Percentiles rank a stretch among this genome's conserved stretches.
These are phyloP conservation scores for Catostylus mosaicus DNA, from an alignment of 30 jellyfish, hydroid and myxozoan species.

Conservation along the genomic window DNA sequence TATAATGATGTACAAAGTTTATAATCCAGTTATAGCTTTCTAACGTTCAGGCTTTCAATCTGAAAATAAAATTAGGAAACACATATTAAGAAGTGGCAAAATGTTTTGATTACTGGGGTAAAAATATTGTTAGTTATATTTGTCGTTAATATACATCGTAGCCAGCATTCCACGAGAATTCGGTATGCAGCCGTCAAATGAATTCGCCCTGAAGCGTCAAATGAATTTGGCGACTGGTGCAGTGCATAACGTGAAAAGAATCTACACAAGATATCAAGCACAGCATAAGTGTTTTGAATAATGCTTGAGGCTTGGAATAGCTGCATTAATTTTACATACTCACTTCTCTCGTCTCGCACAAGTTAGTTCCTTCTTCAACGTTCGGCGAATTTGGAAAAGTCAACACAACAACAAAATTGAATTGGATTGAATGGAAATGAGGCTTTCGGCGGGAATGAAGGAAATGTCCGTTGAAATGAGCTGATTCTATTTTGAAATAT, in stretches of 20 bases:
- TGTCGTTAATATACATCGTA: neutral
- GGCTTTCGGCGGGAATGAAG: neutral
- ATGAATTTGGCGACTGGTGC: neutral
- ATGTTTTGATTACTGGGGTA: neutral
- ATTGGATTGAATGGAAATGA: neutral
- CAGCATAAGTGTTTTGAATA: neutral
- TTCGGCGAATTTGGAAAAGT: neutral
- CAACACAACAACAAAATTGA: neutral
- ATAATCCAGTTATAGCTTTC: neutral
- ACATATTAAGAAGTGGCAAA: neutral
- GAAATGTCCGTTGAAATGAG: neutral
- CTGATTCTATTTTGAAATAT: no score
- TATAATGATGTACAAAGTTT: constrained; percentile 26
- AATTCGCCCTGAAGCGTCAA: no score
- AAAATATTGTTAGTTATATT: neutral
- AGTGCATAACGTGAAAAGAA: neutral
- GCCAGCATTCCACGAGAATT: neutral
- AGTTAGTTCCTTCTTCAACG: neutral
- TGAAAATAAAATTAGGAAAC: neutral
- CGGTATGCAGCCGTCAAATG: no score
- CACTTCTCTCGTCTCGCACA: neutral
- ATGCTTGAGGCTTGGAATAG: neutral
- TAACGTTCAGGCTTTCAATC: neutral
- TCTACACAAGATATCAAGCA: neutral
- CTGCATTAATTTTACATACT: no score